A percentile compares a stretch with the other conserved stretches of the same genome.
Conservation (phyloP, 2,888 invertebrate genomes). For the Eumerus sabulonum region DNA sequence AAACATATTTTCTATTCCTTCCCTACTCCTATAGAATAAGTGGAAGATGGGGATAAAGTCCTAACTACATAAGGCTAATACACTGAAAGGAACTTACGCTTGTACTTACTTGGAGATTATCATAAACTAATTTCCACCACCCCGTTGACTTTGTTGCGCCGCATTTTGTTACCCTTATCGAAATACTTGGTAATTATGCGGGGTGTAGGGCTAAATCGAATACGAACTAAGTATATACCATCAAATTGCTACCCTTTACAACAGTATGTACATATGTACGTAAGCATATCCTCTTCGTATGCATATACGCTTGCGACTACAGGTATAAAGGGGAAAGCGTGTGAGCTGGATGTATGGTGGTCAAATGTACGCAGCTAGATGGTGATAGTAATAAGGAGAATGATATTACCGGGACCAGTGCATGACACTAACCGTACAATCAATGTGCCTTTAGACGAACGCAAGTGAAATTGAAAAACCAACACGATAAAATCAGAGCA, state of each 20-base stretch:
- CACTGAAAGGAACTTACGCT: conserved; percentile 44
- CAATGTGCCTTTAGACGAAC: conserved; percentile 16
- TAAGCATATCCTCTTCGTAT: too few species aligned
- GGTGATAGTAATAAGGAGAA: conserved; percentile 41
- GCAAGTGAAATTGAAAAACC: conserved; percentile 43
- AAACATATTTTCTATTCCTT: too few species aligned
- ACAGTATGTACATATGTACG: too few species aligned
- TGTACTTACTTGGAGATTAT: conserved; percentile 43
- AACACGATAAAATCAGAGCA: conserved; percentile 58
- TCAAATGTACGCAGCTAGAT: too few species aligned
- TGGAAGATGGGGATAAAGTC: conserved; percentile 12
- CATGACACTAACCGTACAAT: conserved; percentile 20
- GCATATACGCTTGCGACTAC: too few species aligned
- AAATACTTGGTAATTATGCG: conserved; percentile 33
- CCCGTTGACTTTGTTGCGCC: background rate
- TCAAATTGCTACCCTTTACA: too few species aligned
- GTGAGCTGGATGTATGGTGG: too few species aligned
- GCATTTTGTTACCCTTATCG: background rate
- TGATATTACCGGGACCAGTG: too few species aligned
- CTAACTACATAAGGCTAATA: conserved; percentile 45
- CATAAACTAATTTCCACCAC: conserved; percentile 46
- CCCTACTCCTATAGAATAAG: too few species aligned
- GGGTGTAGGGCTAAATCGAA: conserved; percentile 39
- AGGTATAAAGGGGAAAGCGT: too few species aligned
- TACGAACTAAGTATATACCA: conserved; percentile 38